phyloP scores from a whole-genome alignment of 2,797 vertebrate genomes.

The Oreonectes daqikongensis region DNA sequence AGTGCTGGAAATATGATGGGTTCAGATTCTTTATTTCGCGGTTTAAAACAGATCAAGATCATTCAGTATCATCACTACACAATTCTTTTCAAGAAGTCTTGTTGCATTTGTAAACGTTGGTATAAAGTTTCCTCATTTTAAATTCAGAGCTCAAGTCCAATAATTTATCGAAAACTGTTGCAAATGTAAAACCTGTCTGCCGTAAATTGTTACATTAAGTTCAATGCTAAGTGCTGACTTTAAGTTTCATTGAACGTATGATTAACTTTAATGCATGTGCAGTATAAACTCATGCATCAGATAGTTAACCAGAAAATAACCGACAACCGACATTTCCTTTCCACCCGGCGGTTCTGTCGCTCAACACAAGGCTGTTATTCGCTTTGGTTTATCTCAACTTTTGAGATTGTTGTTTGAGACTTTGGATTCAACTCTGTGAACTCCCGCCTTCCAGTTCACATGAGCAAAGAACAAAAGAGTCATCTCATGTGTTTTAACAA shows the following conservation, averaged over 20 bases:
- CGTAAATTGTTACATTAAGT: neutral
- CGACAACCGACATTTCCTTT: neutral
- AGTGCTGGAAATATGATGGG: too few relatives aligned
- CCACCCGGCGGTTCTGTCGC: neutral
- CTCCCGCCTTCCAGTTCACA: conserved; percentile 46
- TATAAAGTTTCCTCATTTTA: too few relatives aligned
- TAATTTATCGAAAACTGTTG: too few relatives aligned
- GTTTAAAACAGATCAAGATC: too few relatives aligned
- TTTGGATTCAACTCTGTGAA: conserved; percentile 42
- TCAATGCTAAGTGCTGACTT: neutral
- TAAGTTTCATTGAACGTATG: neutral
- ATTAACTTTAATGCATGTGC: neutral
- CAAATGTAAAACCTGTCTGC: neutral
- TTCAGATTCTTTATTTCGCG: too few relatives aligned
- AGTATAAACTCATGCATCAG: neutral
- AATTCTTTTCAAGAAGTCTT: too few relatives aligned
- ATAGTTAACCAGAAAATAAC: conserved; percentile 11
- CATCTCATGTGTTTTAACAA: conserved; percentile 55
- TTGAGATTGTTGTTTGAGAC: conserved; percentile 30
- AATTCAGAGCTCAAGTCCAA: too few relatives aligned
- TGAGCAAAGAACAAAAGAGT: conserved; percentile 45
- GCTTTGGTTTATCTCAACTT: conserved; percentile 47
- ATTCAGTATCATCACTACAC: too few relatives aligned
- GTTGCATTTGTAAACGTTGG: too few relatives aligned
- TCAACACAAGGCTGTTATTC: neutral